Evolutionary conservation across 2,113 vertebrate genomes (phyloP).

Genomic region (Ceyx cyanopectus): DNA sequence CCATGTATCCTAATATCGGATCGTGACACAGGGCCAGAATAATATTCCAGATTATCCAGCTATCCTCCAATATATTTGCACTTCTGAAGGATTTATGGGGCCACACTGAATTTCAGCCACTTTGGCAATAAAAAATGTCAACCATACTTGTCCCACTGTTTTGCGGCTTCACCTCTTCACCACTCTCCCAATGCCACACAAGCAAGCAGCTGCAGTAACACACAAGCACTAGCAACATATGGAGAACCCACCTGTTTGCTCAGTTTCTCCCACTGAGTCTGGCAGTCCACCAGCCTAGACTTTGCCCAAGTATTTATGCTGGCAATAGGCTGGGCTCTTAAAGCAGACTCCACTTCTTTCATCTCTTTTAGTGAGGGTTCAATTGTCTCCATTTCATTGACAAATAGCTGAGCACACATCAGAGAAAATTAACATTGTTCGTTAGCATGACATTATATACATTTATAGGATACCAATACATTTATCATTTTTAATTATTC

Average conservation of each 20-base stretch:
- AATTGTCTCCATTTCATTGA: constrained; percentile 81
- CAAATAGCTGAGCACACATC: constrained; percentile 76
- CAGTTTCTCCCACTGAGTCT: constrained; percentile 83
- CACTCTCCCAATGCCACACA: neutral
- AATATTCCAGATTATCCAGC: neutral
- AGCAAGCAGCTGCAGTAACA: neutral
- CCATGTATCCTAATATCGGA: too few relatives aligned
- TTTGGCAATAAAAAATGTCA: neutral
- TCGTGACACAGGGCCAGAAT: neutral
- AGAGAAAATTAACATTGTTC: neutral
- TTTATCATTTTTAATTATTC: neutral
- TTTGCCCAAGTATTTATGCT: constrained; percentile 84
- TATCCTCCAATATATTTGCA: neutral
- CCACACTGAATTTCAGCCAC: neutral
- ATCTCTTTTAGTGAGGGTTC: constrained; percentile 89
- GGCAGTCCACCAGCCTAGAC: constrained; percentile 77
- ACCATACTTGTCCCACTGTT: neutral
- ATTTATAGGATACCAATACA: neutral
- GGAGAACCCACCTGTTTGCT: constrained; percentile 86
- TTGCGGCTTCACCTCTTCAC: neutral
- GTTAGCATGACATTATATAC: neutral
- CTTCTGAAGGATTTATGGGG: neutral
- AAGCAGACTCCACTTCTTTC: constrained; percentile 82
- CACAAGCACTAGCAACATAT: neutral
- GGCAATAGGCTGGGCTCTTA: constrained; percentile 79